These are phyloP conservation scores for Bilobella aurantiaca DNA, from an alignment of 1,140 invertebrate genomes.

Conservation along the genomic window DNA sequence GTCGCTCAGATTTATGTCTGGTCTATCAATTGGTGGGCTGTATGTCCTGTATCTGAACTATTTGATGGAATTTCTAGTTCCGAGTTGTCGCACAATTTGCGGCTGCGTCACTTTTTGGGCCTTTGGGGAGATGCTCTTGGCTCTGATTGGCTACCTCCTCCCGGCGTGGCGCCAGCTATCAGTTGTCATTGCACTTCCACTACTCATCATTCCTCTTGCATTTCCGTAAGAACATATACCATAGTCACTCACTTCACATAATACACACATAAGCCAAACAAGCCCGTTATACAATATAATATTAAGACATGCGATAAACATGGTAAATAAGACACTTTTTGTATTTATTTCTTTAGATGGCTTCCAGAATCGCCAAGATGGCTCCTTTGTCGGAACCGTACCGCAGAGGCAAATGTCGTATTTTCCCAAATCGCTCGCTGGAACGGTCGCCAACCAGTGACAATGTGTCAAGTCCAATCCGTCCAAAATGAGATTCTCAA, in stretches of 20 bases:
- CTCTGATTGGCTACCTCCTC: conserved; percentile 15
- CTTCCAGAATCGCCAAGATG: background rate
- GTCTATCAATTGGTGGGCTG: conserved; percentile 26
- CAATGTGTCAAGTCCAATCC: too few relatives aligned
- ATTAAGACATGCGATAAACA: too few relatives aligned
- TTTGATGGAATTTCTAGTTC: conserved; percentile 34
- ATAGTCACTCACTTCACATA: background rate
- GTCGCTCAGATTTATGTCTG: background rate
- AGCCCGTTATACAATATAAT: too few relatives aligned
- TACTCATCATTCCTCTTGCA: background rate
- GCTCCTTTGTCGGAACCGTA: background rate
- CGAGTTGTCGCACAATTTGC: conserved; percentile 26
- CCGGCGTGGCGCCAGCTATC: conserved; percentile 13
- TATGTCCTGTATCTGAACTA: conserved; percentile 27
- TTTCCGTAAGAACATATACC: conserved; percentile 22
- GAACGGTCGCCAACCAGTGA: background rate
- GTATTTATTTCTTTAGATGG: background rate
- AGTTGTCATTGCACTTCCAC: conserved; percentile 3
- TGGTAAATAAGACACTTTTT: background rate
- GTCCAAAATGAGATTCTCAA: too few relatives aligned
- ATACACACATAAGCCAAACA: background rate
- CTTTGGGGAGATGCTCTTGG: conserved; percentile 30
- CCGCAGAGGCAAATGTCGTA: background rate
- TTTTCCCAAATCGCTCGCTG: background rate
- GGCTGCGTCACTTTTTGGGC: conserved; percentile 31